Evolutionary conservation across 2,888 invertebrate species (phyloP), one percentile per base, ranked within the genome.

Genomic region (Allophyes oxyacanthae): DNA sequence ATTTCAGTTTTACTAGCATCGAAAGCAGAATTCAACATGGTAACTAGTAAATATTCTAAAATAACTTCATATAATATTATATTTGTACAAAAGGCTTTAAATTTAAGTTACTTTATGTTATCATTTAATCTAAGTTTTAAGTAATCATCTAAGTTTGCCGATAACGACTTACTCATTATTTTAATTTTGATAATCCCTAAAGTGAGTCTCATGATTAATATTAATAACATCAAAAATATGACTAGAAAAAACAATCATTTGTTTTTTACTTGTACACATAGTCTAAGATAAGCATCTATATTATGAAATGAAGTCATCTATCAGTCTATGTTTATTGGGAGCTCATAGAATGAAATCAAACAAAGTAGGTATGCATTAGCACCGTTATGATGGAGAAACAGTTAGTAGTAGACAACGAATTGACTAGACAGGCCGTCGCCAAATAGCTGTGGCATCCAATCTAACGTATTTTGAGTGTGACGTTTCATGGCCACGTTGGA

Each of bases 1-100:
- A 57, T 67, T 67, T 67, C 43, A 1, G 40, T 26, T 40, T 50
- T n/a, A 64, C 30, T 9, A 4, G 30, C 11, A 20, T n/a, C n/a
- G n/a, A n/a, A n/a, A 36, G 45, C 3, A 26, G 26, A 36, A 51
- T 38, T 13, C 37, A 28, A 52, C 15, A 42, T 43, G 11, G 20
- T 63, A n/a, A 0, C 33, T 32, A 26, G 13, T 26, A 46, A 30
- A 38, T 37, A 46, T 34, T 40, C 2, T 57, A 20, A 40, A 64
- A 43, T 57, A 9, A 20, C 11, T 9, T 49, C 56, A 64, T 20
- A 20, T 20, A n/a, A 2, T 20, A 20, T 20, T 20, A 20, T 20
- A 2, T n/a, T 20, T 20, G 20, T 20, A 43, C 33, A 40, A 44
- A 14, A 5, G 9, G 7, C 26, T 62, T 44, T 50, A 20, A 4